Percentiles rank a stretch among this genome's conserved stretches.
phyloP scores from a whole-genome alignment of 1,140 invertebrate genomes.

The Laodelphax striatellus region DNA sequence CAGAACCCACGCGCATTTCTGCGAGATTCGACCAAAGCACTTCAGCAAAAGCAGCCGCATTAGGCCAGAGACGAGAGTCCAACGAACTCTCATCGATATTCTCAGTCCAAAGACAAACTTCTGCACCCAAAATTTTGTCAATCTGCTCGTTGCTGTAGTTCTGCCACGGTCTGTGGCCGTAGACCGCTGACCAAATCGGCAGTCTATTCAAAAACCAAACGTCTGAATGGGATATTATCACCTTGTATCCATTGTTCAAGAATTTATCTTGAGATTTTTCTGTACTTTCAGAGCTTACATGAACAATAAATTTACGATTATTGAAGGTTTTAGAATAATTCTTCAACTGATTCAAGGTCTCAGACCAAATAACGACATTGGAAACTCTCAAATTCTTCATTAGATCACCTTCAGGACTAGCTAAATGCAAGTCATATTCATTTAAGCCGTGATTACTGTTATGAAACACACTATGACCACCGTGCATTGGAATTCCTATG shows the following conservation, averaged over 20 bases:
- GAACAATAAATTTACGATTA: not conserved
- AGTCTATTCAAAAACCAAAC: conserved; percentile 74
- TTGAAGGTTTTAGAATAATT: not conserved
- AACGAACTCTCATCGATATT: conserved; percentile 32
- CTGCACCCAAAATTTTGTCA: conserved; percentile 45
- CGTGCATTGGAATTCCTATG: no score
- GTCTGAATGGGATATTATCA: conserved; percentile 73
- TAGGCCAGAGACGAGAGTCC: conserved; percentile 52
- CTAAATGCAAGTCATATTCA: no score
- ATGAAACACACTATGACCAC: no score
- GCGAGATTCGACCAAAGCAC: conserved; percentile 60
- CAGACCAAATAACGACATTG: not conserved
- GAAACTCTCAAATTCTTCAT: not conserved
- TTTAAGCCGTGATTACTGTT: no score
- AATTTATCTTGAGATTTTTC: conserved; percentile 27
- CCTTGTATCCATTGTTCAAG: conserved; percentile 55
- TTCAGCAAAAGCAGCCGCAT: conserved; percentile 66
- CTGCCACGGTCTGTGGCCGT: conserved; percentile 65
- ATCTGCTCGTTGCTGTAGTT: conserved; percentile 30
- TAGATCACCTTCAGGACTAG: no score
- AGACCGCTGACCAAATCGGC: conserved; percentile 70
- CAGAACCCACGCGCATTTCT: conserved; percentile 40
- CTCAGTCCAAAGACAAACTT: conserved; percentile 69
- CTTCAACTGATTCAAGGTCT: not conserved
- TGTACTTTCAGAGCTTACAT: not conserved